Percentiles rank a stretch among this genome's conserved stretches.
These are phyloP conservation scores for Cetonia aurata DNA, from an alignment of 2,888 invertebrate genomes.

Conservation along the genomic window DNA sequence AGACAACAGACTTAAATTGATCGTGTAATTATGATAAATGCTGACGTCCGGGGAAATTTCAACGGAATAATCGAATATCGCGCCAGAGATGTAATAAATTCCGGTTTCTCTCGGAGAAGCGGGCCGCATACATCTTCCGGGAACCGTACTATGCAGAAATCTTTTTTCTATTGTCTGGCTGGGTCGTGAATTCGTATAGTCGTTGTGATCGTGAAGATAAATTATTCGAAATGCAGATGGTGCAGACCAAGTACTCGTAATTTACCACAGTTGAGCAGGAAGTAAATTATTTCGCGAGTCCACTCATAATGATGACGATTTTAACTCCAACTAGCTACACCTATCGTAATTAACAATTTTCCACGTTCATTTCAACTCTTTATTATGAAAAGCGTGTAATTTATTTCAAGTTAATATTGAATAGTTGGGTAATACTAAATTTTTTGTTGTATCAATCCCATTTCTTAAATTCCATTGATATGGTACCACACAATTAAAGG, in stretches of 20 bases:
- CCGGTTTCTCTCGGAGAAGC: constrained; percentile 13
- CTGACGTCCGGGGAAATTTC: constrained; percentile 35
- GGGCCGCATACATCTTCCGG: constrained; percentile 8
- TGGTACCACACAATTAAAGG: too few species aligned
- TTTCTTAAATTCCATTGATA: too few species aligned
- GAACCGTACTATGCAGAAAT: constrained; percentile 23
- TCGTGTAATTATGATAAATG: constrained; percentile 42
- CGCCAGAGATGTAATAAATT: constrained; percentile 31
- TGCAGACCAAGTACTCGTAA: neutral
- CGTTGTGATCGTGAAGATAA: neutral
- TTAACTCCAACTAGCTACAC: too few species aligned
- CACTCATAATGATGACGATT: too few species aligned
- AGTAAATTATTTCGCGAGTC: too few species aligned
- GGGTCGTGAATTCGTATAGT: constrained; percentile 24
- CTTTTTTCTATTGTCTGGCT: constrained; percentile 2
- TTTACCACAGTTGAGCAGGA: neutral
- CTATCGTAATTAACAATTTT: too few species aligned
- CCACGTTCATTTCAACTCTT: too few species aligned
- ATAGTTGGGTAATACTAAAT: too few species aligned
- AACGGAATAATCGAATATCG: constrained; percentile 40
- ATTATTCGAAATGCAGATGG: constrained; percentile 3
- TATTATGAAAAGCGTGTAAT: too few species aligned
- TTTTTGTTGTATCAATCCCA: too few species aligned
- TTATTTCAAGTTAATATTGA: too few species aligned
- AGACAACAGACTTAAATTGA: constrained; percentile 42